Conservation (phyloP, 2,888 invertebrate genomes). For the Yponomeuta plumbellus region DNA sequence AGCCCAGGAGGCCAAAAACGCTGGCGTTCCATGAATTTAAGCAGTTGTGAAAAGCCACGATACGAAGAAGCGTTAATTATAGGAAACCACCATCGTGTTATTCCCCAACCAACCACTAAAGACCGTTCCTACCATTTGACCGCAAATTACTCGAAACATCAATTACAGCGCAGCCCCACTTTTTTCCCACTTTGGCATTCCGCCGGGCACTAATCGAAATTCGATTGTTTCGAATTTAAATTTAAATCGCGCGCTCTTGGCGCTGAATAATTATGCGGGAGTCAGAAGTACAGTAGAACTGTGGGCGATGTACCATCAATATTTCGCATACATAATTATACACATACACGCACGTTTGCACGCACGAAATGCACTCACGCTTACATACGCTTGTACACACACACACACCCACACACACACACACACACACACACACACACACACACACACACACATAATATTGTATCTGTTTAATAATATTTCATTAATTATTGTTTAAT, state of each 20-base stretch:
- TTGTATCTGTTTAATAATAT: no score
- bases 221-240: conserved; percentile 11
- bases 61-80: not conserved
- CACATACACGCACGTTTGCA: no score
- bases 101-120: not conserved
- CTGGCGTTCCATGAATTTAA: no score
- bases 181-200: conserved; percentile 9
- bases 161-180: not conserved
- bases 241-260: conserved; percentile 11
- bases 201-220: conserved; percentile 11
- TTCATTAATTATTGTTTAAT: no score
- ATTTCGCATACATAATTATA: no score
- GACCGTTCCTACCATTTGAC: not conserved
- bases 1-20: no score
- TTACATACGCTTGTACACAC: no score
- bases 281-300: not conserved
- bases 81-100: not conserved
- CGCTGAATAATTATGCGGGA: not conserved
- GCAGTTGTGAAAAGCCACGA: not conserved
- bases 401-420: no score
- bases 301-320: no score
- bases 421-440: no score
- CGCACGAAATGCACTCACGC: no score
- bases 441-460: no score
- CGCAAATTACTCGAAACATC: conserved; percentile 1